phyloP scores from a whole-genome alignment of 1,140 invertebrate genomes.

The Metaphire vulgaris region DNA sequence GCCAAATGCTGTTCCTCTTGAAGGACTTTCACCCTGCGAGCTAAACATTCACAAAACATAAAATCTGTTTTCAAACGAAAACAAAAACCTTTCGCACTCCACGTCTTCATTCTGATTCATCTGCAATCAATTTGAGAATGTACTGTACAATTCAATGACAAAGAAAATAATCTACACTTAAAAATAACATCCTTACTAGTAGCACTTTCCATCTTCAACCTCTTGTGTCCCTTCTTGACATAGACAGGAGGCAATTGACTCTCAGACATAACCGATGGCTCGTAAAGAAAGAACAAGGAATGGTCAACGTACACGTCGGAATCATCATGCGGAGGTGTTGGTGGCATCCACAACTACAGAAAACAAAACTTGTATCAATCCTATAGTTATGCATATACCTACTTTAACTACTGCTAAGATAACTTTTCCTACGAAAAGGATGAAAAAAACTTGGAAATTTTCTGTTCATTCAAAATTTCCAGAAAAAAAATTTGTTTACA shows the following conservation, averaged over 20 bases:
- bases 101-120: too few species aligned
- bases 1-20: conserved; percentile 70
- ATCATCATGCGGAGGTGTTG: conserved; percentile 83
- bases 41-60: conserved; percentile 27
- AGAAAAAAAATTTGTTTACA: too few species aligned
- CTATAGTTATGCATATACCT: too few species aligned
- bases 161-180: too few species aligned
- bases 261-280: conserved; percentile 72
- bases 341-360: conserved; percentile 83
- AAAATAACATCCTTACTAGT: conserved; percentile 44
- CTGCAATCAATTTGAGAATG: too few species aligned
- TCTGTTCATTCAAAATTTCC: too few species aligned
- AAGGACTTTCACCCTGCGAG: conserved; percentile 55
- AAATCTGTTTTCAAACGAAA: neutral
- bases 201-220: conserved; percentile 61
- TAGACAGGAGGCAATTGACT: conserved; percentile 76
- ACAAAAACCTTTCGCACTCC: neutral
- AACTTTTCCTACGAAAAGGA: too few species aligned
- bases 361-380: too few species aligned
- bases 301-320: conserved; percentile 85
- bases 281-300: conserved; percentile 75
- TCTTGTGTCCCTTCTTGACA: conserved; percentile 69
- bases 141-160: too few species aligned
- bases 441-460: too few species aligned
- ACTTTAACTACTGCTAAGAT: too few species aligned